Evolutionary conservation across 1,140 invertebrate genomes (phyloP), one percentile per base, ranked within the genome.

Genomic region (Popillia japonica): DNA sequence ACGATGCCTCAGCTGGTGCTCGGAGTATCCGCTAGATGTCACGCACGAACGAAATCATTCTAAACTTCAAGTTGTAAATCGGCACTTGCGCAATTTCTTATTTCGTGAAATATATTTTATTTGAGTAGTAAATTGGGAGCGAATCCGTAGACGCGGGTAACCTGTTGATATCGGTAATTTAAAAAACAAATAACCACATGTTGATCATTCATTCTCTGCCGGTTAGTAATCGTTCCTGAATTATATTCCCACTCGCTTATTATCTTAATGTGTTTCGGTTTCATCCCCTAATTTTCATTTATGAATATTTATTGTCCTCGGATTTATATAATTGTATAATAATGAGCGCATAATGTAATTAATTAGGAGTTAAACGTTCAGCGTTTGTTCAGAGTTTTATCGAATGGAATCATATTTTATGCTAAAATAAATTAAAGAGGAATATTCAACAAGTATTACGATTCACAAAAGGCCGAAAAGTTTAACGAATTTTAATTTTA

Each of bases 171-270:
- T 81, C 78, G 79, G 76, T 73, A 81, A 82, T 83, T 82, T 80
- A 82, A 82, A 83, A 82, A 83, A 82, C 81, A 83, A 83, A 81
- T 82, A 83, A 82, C 82, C 82, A 83, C 82, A 80, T 82, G 81
- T 82, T 82, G 82, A 83, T 81, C 77, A 61, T 72, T 78, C 76
- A 61, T 61, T 76, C 75, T 27, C 40, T 2, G 72, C 72, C 40
- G 41, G 72, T 11, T 74, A 34, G 72, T 74, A 74, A 74, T 74
- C 72, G 41, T 74, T 42, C 72, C 34, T 41, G 72, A 74, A 74
- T 74, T 74, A 44, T 74, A 42, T 74, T 74, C 72, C 40, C 72
- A 20, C 72, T 42, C 34, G 41, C 72, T 74, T 74, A 74, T 74
- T 74, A 74, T 74, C 72, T 74, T 74, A 74, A 74, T 74, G 34